These are phyloP conservation scores for Orthosia gracilis DNA, from an alignment of 2,888 invertebrate genomes.

Conservation along the genomic window DNA sequence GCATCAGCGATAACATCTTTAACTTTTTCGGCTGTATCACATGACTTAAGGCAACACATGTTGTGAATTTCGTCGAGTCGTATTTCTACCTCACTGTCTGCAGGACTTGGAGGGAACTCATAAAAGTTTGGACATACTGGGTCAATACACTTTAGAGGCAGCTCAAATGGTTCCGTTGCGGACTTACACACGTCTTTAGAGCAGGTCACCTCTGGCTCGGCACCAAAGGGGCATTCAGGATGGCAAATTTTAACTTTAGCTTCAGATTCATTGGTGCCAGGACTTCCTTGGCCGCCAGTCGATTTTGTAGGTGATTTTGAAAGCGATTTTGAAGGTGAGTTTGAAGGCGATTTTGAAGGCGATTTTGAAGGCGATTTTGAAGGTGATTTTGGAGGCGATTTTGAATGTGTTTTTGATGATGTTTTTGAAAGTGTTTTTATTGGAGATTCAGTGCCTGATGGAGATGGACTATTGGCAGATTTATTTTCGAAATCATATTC, in stretches of 20 bases:
- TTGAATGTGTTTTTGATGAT: neutral
- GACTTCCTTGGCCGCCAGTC: neutral
- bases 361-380: neutral
- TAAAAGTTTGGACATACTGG: conserved; percentile 72
- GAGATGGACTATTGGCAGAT: neutral
- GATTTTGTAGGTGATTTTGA: neutral
- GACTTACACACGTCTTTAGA: conserved; percentile 74
- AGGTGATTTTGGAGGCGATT: neutral
- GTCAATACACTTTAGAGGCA: conserved; percentile 65
- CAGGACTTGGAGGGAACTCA: conserved; percentile 79
- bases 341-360: neutral
- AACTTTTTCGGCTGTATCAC: conserved; percentile 82
- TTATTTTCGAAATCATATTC: conserved; percentile 78
- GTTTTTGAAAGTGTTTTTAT: neutral
- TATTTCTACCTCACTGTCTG: conserved; percentile 83
- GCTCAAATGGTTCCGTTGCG: neutral
- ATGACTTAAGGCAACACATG: conserved; percentile 83
- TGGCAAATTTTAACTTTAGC: conserved; percentile 72
- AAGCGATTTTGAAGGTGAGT: neutral
- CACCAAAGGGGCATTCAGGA: conserved; percentile 78
- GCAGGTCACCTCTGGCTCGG: conserved; percentile 74
- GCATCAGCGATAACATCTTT: conserved; percentile 84
- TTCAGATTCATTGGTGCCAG: neutral
- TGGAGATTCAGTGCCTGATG: conserved; percentile 3
- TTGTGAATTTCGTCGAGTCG: conserved; percentile 81